Conservation (phyloP, 2,113 vertebrate species). For the Aegithalos caudatus region DNA sequence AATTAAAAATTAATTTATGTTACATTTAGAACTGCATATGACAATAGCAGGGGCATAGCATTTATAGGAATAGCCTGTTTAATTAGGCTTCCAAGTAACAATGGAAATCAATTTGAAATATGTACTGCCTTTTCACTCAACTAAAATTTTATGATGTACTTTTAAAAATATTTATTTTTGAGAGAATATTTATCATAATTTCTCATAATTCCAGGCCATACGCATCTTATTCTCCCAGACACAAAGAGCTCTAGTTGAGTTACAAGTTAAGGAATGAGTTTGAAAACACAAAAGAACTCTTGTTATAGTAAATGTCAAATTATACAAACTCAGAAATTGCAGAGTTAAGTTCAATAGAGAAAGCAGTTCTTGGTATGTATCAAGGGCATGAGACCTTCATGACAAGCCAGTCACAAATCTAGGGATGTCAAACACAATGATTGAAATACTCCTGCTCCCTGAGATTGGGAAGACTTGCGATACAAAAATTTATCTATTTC, state of each 20-base stretch:
- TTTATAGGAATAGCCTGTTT: neutral
- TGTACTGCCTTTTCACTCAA: neutral
- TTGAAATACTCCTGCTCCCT: neutral
- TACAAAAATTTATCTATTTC: neutral
- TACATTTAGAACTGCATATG: neutral
- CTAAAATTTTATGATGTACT: neutral
- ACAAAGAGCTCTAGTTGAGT: neutral
- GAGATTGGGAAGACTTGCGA: neutral
- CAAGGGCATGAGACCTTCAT: neutral
- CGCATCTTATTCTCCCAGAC: neutral
- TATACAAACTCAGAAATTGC: neutral
- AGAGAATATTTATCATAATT: neutral
- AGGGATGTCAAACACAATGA: neutral
- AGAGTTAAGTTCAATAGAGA: neutral
- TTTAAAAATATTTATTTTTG: neutral
- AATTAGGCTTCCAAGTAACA: neutral
- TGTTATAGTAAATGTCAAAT: neutral
- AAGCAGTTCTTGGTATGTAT: neutral
- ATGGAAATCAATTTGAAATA: neutral
- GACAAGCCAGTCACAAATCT: neutral
- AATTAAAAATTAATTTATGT: neutral
- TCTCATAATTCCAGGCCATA: neutral
- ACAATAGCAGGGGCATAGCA: neutral
- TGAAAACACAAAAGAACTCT: neutral
- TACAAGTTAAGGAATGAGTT: neutral